Conservation (phyloP, 2,888 invertebrate species). For the Tetramorium bicarinatum region DNA sequence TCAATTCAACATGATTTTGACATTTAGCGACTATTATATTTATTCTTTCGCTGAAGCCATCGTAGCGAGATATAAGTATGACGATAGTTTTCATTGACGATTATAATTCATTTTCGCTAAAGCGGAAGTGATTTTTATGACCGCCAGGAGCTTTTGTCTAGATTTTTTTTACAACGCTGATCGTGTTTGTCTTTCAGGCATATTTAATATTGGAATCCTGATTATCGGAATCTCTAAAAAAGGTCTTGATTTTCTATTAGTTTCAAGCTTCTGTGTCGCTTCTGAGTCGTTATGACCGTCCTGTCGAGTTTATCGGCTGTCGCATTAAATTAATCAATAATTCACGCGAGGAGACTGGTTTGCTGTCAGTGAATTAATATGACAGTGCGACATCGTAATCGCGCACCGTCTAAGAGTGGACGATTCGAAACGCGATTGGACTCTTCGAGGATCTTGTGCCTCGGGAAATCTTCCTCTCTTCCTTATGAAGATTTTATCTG, state of each 20-base stretch:
- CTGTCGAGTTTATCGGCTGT: background rate
- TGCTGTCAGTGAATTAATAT: conserved; percentile 31
- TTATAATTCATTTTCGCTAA: background rate
- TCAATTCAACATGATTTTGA: conserved; percentile 40
- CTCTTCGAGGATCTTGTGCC: conserved; percentile 60
- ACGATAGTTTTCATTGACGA: background rate
- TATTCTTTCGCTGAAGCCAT: conserved; percentile 22
- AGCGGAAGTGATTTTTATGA: background rate
- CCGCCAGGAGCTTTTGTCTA: background rate
- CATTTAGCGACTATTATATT: conserved; percentile 26
- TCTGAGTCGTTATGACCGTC: background rate
- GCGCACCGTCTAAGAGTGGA: conserved; percentile 34
- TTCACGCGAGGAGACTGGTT: conserved; percentile 24
- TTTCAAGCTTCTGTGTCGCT: background rate
- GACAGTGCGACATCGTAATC: conserved; percentile 10
- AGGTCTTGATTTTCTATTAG: background rate
- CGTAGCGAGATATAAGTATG: background rate
- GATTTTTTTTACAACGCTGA: background rate
- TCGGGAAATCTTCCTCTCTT: background rate
- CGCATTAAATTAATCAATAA: conserved; percentile 44
- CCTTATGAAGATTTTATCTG: background rate
- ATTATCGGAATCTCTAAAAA: background rate
- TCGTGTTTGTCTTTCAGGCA: background rate
- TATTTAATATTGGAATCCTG: background rate
- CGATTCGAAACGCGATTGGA: conserved; percentile 61